Evolutionary conservation across 2,113 vertebrate species (phyloP).

Genomic region (Pteruthius melanotis): DNA sequence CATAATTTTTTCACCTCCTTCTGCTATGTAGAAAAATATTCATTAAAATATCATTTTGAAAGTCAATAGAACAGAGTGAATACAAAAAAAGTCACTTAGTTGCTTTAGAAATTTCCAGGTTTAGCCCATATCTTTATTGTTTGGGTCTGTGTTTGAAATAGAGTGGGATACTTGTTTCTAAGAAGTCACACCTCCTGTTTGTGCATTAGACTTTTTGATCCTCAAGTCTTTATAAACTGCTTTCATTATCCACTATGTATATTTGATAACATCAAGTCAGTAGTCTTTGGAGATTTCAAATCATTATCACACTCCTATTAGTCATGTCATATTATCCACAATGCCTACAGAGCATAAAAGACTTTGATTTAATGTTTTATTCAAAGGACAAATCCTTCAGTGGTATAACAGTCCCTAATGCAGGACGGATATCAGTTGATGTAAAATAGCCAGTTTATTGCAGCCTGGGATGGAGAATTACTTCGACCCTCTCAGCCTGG

Average conservation of each 20-base stretch:
- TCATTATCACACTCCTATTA: slow-evolving; percentile 39
- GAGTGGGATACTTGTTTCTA: neutral
- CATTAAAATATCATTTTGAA: neutral
- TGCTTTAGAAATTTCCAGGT: neutral
- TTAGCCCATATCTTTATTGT: neutral
- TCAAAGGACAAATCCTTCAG: neutral
- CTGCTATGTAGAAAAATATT: neutral
- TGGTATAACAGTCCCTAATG: neutral
- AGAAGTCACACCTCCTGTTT: neutral
- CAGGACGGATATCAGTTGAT: neutral
- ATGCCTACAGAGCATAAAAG: slow-evolving; percentile 34
- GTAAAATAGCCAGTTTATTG: neutral
- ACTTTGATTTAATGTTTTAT: slow-evolving; percentile 59
- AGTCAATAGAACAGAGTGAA: neutral
- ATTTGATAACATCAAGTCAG: neutral
- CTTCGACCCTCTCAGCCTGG: neutral
- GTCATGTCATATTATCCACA: slow-evolving; percentile 25
- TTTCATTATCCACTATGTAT: slow-evolving; percentile 1
- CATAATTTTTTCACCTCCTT: neutral
- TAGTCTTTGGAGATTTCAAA: slow-evolving; percentile 13
- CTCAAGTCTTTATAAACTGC: neutral
- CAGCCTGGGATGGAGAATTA: neutral
- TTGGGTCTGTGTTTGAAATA: neutral
- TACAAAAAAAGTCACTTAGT: neutral
- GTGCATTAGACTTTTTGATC: neutral